A percentile compares a stretch with the other conserved stretches of the same genome.
phyloP scores from a whole-genome alignment of 2,888 invertebrate species.

The Desoria tigrina region DNA sequence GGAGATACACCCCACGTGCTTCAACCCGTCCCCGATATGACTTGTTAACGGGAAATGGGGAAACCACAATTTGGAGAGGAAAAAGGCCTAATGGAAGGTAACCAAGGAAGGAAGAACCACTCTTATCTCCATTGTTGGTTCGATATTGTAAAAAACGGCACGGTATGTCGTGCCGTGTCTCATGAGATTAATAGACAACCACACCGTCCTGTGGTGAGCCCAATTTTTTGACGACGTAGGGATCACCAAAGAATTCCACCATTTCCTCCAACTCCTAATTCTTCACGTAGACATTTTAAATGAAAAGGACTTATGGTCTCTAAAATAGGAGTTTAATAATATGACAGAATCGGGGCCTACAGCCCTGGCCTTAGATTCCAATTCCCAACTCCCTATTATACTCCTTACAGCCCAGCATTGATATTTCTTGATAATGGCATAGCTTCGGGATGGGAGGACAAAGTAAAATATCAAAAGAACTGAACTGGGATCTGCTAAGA shows the following conservation, averaged over 20 bases:
- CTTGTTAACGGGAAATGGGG: constrained; percentile 16
- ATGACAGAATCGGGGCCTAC: too few relatives aligned
- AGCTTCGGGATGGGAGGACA: too few relatives aligned
- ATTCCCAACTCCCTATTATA: too few relatives aligned
- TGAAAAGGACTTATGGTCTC: not conserved
- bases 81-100: constrained; percentile 1
- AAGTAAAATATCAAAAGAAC: not conserved
- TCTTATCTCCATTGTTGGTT: not conserved
- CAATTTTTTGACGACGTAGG: constrained; percentile 9
- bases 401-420: too few relatives aligned
- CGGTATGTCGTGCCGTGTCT: not conserved
- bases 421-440: too few relatives aligned
- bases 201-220: constrained; percentile 6
- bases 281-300: not conserved
- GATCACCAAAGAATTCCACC: constrained; percentile 5
- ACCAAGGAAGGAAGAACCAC: not conserved
- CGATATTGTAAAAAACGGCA: not conserved
- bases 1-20: constrained; percentile 15
- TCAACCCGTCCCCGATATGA: not conserved
- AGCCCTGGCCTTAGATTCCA: too few relatives aligned
- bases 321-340: too few relatives aligned
- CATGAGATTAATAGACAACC: constrained; percentile 8
- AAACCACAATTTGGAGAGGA: constrained; percentile 5
- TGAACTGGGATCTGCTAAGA: not conserved
- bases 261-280: not conserved